A percentile compares a stretch with the other conserved stretches of the same genome.
Conservation (phyloP, 2,888 invertebrate species). For the Timema podura region DNA sequence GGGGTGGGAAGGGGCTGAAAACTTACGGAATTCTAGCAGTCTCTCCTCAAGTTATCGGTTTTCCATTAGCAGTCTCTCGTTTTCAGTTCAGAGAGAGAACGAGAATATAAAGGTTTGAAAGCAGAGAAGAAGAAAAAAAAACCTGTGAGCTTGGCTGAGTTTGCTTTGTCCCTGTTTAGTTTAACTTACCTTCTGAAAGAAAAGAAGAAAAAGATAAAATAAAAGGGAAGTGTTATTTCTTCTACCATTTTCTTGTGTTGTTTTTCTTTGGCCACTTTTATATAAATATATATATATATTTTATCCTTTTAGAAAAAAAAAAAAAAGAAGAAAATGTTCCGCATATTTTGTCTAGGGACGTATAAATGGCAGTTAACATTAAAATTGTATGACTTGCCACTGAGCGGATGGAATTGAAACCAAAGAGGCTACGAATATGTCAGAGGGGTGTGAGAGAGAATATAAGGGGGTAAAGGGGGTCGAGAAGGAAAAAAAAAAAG, state of each 20-base stretch:
- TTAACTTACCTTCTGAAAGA: background rate
- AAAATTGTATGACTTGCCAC: constrained; percentile 26
- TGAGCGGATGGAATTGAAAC: constrained; percentile 17
- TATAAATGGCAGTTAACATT: constrained; percentile 28
- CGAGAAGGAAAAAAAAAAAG: no score
- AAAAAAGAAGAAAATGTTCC: constrained; percentile 10
- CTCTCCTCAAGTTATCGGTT: constrained; percentile 23
- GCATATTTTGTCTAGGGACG: constrained; percentile 24
- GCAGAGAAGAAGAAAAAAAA: background rate
- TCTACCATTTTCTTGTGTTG: constrained; percentile 8
- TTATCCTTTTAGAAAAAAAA: background rate
- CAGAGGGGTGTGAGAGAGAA: no score
- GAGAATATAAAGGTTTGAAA: background rate
- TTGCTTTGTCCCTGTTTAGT: background rate
- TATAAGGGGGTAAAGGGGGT: no score
- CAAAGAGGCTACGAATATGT: background rate
- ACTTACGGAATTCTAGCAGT: constrained; percentile 18
- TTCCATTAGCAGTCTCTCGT: constrained; percentile 21
- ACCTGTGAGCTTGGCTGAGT: background rate
- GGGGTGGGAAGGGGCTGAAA: no score
- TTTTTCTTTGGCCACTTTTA: constrained; percentile 6
- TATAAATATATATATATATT: constrained; percentile 1
- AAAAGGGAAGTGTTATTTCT: constrained; percentile 10
- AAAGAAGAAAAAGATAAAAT: constrained; percentile 6
- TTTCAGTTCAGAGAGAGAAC: background rate